phyloP scores from a whole-genome alignment of 2,797 vertebrate species.

The Sebastes oblongus region DNA sequence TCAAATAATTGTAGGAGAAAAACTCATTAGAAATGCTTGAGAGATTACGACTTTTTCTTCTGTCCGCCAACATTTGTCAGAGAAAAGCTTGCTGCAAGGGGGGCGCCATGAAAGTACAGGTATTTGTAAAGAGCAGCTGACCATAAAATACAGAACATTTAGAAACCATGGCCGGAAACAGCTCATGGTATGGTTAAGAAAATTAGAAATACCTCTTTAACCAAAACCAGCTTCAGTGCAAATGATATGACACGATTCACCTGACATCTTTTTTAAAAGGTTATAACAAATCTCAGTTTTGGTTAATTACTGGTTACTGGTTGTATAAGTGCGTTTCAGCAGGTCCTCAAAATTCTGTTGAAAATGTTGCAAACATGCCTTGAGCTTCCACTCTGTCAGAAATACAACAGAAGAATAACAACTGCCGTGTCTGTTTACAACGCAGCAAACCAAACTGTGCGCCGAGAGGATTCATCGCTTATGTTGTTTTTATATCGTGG shows the following conservation, averaged over 20 bases:
- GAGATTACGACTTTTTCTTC: constrained; percentile 83
- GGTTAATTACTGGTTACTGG: not conserved
- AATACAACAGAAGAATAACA: not conserved
- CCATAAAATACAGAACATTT: constrained; percentile 69
- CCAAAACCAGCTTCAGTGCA: not conserved
- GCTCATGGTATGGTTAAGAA: constrained; percentile 37
- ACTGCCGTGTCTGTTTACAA: not conserved
- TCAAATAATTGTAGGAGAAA: constrained; percentile 89
- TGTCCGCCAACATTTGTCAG: constrained; percentile 80
- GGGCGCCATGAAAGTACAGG: constrained; percentile 73
- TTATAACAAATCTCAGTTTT: not conserved
- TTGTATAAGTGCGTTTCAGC: not conserved
- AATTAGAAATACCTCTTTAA: not conserved
- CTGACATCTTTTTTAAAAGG: too few species aligned
- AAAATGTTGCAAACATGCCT: not conserved
- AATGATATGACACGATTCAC: not conserved
- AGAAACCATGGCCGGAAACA: constrained; percentile 59
- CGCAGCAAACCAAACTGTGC: not conserved
- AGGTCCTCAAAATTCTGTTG: not conserved
- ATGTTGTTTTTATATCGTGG: not conserved
- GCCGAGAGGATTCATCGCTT: not conserved
- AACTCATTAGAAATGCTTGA: constrained; percentile 90
- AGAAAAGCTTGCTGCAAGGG: constrained; percentile 71
- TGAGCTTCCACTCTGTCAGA: not conserved
- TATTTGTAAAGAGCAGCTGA: constrained; percentile 76